Conservation (phyloP, 2,113 vertebrate genomes). For the human region DNA sequence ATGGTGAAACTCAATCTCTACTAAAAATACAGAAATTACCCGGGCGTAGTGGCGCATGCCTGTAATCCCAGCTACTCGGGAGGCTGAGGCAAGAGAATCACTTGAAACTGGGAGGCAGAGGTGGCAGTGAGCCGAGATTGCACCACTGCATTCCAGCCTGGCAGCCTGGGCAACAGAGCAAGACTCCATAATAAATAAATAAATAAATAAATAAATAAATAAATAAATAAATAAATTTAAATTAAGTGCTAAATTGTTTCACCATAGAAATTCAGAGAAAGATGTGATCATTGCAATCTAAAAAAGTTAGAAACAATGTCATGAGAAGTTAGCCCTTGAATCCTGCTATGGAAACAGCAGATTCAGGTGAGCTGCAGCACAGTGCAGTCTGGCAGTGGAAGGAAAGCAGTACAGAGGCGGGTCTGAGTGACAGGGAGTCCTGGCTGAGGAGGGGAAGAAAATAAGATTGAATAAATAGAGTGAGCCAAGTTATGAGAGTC, state of each 20-base stretch:
- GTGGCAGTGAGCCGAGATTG: no score
- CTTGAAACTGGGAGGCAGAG: no score
- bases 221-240: neutral
- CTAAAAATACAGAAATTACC: no score
- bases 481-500: slow-evolving; percentile 65
- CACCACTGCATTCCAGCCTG: no score
- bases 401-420: neutral
- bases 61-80: no score
- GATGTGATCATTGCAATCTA: neutral
- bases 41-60: no score
- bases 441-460: neutral
- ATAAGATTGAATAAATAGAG: slow-evolving; percentile 58
- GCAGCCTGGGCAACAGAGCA: no score
- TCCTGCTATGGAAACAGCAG: neutral
- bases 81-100: no score
- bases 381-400: neutral
- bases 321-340: neutral
- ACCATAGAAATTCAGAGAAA: neutral
- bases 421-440: neutral
- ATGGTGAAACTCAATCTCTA: no score
- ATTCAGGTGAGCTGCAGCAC: neutral
- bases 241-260: neutral
- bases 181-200: no score
- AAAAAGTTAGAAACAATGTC: neutral
- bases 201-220: no score